Evolutionary conservation across 2,797 vertebrate genomes (phyloP).

Genomic region (Chiroxiphia lanceolata): DNA sequence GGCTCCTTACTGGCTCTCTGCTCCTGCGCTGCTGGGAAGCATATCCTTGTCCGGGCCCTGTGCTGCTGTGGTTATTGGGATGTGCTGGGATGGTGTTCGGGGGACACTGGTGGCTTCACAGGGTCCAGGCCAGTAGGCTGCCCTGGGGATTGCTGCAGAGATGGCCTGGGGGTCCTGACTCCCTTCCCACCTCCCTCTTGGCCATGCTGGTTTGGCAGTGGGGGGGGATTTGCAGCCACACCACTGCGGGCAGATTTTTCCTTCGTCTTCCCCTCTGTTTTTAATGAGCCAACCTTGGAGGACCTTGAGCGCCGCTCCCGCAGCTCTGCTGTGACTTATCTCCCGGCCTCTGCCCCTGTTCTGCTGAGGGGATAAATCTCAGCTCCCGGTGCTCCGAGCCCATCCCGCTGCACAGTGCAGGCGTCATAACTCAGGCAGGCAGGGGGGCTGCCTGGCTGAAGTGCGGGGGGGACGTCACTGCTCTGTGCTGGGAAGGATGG

Average conservation of each 20-base stretch:
- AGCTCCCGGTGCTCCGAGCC: background rate
- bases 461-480: background rate
- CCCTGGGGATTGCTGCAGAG: background rate
- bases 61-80: rapidly evolving
- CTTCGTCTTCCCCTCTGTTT: background rate
- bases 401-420: background rate
- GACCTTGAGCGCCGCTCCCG: background rate
- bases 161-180: rapidly evolving
- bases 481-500: background rate
- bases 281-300: slow-evolving; percentile 45
- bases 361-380: slow-evolving; percentile 33
- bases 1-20: rapidly evolving
- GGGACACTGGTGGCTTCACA: background rate
- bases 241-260: background rate
- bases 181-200: background rate
- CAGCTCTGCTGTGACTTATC: slow-evolving; percentile 6
- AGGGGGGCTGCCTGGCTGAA: background rate
- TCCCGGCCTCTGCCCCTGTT: background rate
- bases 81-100: background rate
- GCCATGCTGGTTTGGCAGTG: background rate
- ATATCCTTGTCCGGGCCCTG: rapidly evolving
- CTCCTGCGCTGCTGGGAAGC: background rate
- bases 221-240: background rate
- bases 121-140: rapidly evolving
- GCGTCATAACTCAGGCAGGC: background rate